Percentiles rank a stretch among this genome's conserved stretches.
Evolutionary conservation across 2,888 invertebrate genomes (phyloP).

Genomic region (Stramonita haemastoma): DNA sequence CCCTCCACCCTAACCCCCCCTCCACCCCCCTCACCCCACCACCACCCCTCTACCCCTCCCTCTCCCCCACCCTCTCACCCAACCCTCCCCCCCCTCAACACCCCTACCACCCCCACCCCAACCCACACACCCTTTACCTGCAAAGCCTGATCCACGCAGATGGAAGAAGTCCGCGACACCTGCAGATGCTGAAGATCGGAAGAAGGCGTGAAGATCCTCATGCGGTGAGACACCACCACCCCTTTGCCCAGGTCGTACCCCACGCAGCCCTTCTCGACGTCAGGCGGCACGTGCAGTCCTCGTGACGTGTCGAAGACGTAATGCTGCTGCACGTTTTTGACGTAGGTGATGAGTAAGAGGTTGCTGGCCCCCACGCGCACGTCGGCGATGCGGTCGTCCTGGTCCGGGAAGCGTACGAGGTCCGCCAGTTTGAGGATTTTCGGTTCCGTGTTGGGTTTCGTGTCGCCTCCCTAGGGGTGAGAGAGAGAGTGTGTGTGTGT

Average conservation of each 20-base stretch:
- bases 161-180: slow-evolving; percentile 56
- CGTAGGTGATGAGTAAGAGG: slow-evolving; percentile 61
- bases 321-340: slow-evolving; percentile 51
- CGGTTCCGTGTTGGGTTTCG: neutral
- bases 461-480: neutral
- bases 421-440: slow-evolving; percentile 52
- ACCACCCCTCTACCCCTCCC: neutral
- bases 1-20: too few species aligned
- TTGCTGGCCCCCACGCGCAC: slow-evolving; percentile 51
- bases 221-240: slow-evolving; percentile 56
- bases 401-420: slow-evolving; percentile 53
- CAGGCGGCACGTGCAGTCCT: slow-evolving; percentile 55
- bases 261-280: slow-evolving; percentile 61
- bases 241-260: slow-evolving; percentile 61
- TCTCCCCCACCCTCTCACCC: neutral
- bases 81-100: neutral
- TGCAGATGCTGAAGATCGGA: slow-evolving; percentile 51
- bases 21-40: too few species aligned
- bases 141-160: slow-evolving; percentile 59
- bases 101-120: neutral
- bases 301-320: slow-evolving; percentile 57
- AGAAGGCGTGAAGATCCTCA: slow-evolving; percentile 53
- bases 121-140: slow-evolving; percentile 12
- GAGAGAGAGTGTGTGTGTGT: too few species aligned
- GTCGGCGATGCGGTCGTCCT: slow-evolving; percentile 59